Percentiles rank a stretch among this genome's conserved stretches.
Evolutionary conservation across 2,113 vertebrate species (phyloP).

Genomic region (Chaetodon trifascialis): DNA sequence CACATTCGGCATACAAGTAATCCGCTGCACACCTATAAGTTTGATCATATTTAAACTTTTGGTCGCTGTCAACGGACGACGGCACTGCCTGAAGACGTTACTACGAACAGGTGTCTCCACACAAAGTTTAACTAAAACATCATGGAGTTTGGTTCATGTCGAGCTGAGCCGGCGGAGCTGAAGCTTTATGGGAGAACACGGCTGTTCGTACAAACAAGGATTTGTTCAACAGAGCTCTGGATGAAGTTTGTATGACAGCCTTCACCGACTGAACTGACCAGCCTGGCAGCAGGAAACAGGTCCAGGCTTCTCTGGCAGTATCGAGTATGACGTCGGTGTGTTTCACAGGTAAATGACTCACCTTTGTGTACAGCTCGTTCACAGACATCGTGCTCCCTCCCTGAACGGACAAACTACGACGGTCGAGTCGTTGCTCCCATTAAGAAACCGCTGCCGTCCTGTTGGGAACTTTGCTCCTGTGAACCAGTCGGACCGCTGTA

Average conservation of each 20-base stretch:
- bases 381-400: slow-evolving; percentile 80
- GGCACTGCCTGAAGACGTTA: background rate
- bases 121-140: background rate
- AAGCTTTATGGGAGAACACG: background rate
- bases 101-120: background rate
- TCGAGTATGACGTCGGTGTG: background rate
- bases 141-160: background rate
- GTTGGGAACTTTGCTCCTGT: background rate
- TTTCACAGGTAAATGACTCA: slow-evolving; percentile 70
- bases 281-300: too few species aligned
- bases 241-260: background rate
- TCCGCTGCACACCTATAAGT: fast-evolving
- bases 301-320: too few species aligned
- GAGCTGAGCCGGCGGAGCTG: background rate
- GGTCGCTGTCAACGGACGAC: fast-evolving
- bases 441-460: background rate
- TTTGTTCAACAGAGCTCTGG: background rate
- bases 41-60: fast-evolving
- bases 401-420: slow-evolving; percentile 1
- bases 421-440: background rate
- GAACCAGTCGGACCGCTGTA: background rate
- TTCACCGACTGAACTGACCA: too few species aligned
- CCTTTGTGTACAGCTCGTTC: slow-evolving; percentile 84
- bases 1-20: background rate
- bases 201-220: background rate